A percentile compares a stretch with the other conserved stretches of the same genome.
Evolutionary conservation across 1,140 invertebrate species (phyloP).

Genomic region (Drosophila watanabei): DNA sequence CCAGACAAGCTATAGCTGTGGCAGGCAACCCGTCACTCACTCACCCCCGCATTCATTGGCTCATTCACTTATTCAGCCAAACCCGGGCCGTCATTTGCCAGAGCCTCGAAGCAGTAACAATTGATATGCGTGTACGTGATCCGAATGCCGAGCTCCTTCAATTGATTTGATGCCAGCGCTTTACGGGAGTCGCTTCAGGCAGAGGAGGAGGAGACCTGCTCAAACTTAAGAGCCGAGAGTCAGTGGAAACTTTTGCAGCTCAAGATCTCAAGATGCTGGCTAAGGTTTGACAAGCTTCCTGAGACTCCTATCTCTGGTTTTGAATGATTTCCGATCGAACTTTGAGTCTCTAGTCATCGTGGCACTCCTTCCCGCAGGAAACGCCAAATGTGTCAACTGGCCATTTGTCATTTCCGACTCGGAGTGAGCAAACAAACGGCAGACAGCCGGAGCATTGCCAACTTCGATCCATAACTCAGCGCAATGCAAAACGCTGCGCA

Average conservation of each 20-base stretch:
- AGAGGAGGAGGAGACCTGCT: neutral
- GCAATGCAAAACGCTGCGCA: slow-evolving; percentile 28
- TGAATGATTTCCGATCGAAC: neutral
- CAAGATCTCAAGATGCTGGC: slow-evolving; percentile 14
- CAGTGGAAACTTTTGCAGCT: slow-evolving; percentile 34
- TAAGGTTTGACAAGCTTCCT: neutral
- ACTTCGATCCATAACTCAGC: slow-evolving; percentile 41
- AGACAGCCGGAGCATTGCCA: slow-evolving; percentile 33
- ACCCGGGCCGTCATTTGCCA: slow-evolving; percentile 68
- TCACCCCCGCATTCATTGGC: slow-evolving; percentile 20
- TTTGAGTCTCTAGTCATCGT: no score
- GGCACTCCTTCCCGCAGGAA: slow-evolving; percentile 25
- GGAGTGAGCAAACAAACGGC: slow-evolving; percentile 53
- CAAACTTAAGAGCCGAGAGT: slow-evolving; percentile 12
- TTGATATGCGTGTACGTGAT: slow-evolving; percentile 79
- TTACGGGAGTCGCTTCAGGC: slow-evolving; percentile 16
- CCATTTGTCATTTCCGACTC: slow-evolving; percentile 62
- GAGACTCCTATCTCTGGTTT: neutral
- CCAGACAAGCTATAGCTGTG: slow-evolving; percentile 26
- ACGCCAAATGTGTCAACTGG: slow-evolving; percentile 56
- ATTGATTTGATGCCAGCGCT: slow-evolving; percentile 60
- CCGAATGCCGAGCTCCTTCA: slow-evolving; percentile 50
- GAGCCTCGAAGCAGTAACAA: slow-evolving; percentile 71
- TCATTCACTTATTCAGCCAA: slow-evolving; percentile 41
- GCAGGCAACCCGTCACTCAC: slow-evolving; percentile 54